phyloP scores from a whole-genome alignment of 2,797 vertebrate genomes.

The Caiman crocodilus region DNA sequence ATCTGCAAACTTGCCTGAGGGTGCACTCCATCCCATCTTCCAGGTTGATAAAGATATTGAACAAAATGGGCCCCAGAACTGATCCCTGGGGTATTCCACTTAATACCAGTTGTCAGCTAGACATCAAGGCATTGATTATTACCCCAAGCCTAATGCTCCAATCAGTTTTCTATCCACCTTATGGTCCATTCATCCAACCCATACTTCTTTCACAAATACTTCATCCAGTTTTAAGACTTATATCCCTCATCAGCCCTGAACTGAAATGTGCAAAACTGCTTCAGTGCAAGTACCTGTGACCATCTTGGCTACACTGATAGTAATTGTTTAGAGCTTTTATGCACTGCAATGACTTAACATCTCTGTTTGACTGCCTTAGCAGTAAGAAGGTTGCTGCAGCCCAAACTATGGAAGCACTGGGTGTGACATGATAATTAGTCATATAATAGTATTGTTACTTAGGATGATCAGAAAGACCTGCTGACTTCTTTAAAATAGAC shows the following conservation, averaged over 20 bases:
- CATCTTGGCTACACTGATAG: background rate
- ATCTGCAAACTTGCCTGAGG: no score
- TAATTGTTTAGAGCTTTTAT: background rate
- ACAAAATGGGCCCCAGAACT: no score
- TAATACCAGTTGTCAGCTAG: no score
- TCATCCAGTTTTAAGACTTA: background rate
- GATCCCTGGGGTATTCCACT: no score
- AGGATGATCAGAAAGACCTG: background rate
- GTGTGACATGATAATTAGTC: background rate
- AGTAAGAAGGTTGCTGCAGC: background rate
- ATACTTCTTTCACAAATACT: background rate
- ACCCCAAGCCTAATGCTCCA: no score
- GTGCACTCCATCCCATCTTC: no score
- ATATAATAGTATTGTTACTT: background rate
- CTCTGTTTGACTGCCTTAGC: background rate
- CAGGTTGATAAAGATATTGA: no score
- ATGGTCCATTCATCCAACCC: no score
- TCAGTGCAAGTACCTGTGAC: background rate
- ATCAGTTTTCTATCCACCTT: no score
- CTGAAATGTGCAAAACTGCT: background rate
- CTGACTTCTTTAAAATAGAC: background rate
- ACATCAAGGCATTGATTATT: no score
- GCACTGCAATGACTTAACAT: background rate
- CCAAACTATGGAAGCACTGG: background rate
- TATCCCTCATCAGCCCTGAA: background rate